Evolutionary conservation across 2,797 vertebrate genomes (phyloP).

Genomic region (Micromesistius poutassou): DNA sequence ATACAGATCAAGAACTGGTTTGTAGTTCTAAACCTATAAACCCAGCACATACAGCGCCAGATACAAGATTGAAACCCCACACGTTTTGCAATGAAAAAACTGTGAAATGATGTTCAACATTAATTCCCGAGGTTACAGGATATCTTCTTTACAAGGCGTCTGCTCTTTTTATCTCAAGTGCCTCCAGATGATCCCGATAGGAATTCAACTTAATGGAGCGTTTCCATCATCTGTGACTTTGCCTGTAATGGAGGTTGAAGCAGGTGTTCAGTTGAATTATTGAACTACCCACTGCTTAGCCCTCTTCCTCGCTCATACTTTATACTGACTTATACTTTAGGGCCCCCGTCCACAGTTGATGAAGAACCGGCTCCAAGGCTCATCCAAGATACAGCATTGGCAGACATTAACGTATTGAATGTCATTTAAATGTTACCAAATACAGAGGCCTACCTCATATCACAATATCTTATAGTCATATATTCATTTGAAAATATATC

Average conservation of each 20-base stretch:
- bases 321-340: not conserved
- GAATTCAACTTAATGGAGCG: conserved; percentile 6
- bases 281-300: conserved; percentile 26
- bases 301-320: not conserved
- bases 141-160: not conserved
- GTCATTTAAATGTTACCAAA: not conserved
- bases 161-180: not conserved
- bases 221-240: conserved; percentile 10
- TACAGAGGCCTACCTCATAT: not conserved
- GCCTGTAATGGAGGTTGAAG: conserved; percentile 21
- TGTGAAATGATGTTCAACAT: not conserved
- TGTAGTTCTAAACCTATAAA: not conserved
- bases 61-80: not conserved
- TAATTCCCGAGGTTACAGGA: not conserved
- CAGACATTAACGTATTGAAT: not conserved
- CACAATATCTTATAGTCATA: not conserved
- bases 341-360: not conserved
- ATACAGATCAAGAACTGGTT: not conserved
- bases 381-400: not conserved
- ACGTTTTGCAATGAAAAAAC: not conserved
- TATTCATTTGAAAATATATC: not conserved
- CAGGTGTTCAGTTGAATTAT: conserved; percentile 53
- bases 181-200: not conserved
- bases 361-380: not conserved
- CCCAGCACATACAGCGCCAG: not conserved